Conservation (phyloP, 2,888 invertebrate genomes). For the Ormyrus rosae region DNA sequence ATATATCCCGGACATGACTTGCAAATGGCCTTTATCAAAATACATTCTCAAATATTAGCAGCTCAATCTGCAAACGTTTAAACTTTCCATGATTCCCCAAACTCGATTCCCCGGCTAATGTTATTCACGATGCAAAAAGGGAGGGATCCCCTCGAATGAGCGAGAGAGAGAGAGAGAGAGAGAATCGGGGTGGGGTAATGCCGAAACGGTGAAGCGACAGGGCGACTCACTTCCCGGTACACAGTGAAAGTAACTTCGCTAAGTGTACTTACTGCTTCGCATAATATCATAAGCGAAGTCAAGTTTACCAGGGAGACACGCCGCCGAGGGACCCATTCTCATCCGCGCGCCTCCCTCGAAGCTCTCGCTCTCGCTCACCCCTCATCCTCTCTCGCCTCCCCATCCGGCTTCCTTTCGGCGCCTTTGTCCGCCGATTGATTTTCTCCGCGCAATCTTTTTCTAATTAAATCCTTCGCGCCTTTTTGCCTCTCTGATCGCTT, state of each 20-base stretch:
- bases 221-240: constrained; percentile 21
- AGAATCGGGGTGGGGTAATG: constrained; percentile 5
- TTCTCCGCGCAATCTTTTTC: too few relatives aligned
- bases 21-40: constrained; percentile 31
- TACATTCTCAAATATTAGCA: constrained; percentile 23
- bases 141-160: neutral
- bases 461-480: too few relatives aligned
- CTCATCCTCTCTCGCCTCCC: too few relatives aligned
- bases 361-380: too few relatives aligned
- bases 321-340: constrained; percentile 47
- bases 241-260: constrained; percentile 52
- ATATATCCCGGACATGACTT: constrained; percentile 6
- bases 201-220: constrained; percentile 39
- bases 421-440: too few relatives aligned
- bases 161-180: neutral
- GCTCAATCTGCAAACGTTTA: constrained; percentile 45
- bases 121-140: constrained; percentile 44
- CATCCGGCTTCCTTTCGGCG: too few relatives aligned
- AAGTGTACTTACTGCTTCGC: constrained; percentile 55
- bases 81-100: constrained; percentile 42
- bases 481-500: too few relatives aligned
- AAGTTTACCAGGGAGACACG: constrained; percentile 48
- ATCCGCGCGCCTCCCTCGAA: neutral
- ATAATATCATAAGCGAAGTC: constrained; percentile 54
- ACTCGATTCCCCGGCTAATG: constrained; percentile 37